Conservation (phyloP, 2,113 vertebrate genomes). For the Tricholaema leucomelas region DNA sequence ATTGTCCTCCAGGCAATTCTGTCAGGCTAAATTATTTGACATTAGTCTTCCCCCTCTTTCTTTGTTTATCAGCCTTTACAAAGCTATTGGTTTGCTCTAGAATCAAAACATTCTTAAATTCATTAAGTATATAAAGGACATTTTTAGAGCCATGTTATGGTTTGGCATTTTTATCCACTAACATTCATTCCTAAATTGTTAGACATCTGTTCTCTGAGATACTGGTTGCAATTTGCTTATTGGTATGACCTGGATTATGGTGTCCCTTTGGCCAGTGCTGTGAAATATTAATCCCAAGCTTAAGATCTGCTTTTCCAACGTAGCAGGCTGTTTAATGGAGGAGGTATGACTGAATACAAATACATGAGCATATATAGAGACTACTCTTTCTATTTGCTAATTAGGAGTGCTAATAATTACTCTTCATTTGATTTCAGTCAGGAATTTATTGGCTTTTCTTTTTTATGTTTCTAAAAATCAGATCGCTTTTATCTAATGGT, state of each 20-base stretch:
- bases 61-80: background rate
- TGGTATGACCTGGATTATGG: background rate
- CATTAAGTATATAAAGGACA: background rate
- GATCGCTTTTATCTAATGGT: background rate
- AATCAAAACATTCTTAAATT: background rate
- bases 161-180: background rate
- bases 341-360: background rate
- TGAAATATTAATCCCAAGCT: background rate
- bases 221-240: background rate
- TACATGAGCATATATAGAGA: background rate
- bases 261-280: background rate
- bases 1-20: background rate
- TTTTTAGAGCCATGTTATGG: background rate
- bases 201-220: background rate
- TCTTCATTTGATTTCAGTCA: background rate
- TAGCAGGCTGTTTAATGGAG: background rate
- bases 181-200: background rate
- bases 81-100: background rate
- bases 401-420: background rate
- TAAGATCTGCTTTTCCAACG: background rate
- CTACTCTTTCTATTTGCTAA: background rate
- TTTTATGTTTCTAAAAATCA: background rate
- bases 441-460: background rate
- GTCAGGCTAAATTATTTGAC: background rate
- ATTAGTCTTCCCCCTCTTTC: background rate